Evolutionary conservation across 2,797 vertebrate species (phyloP).

Genomic region (Sus cebifrons): DNA sequence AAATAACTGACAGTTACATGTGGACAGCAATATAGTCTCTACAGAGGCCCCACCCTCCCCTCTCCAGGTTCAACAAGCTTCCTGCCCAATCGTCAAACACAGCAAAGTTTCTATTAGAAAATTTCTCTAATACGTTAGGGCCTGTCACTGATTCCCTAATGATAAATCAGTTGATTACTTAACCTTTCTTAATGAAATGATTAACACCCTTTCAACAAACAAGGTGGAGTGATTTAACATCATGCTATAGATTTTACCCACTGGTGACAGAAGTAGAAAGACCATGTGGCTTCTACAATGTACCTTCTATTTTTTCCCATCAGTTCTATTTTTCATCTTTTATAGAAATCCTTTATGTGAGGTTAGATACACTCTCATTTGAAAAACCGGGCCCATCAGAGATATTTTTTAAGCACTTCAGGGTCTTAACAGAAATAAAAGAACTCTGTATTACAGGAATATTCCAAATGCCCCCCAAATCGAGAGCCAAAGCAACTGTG

Average conservation of each 20-base stretch:
- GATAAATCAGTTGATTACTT: slow-evolving; percentile 88
- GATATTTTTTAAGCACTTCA: slow-evolving; percentile 9
- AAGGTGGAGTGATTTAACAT: slow-evolving; percentile 79
- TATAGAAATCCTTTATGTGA: slow-evolving; percentile 48
- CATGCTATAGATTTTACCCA: slow-evolving; percentile 75
- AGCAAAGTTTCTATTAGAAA: slow-evolving; percentile 24
- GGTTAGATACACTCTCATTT: neutral
- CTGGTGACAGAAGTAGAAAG: slow-evolving; percentile 64
- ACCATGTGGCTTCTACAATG: slow-evolving; percentile 1
- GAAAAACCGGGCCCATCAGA: slow-evolving; percentile 53
- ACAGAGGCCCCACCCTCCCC: neutral
- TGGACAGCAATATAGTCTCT: neutral
- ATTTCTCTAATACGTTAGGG: slow-evolving; percentile 63
- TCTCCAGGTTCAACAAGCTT: slow-evolving; percentile 39
- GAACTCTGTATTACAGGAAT: slow-evolving; percentile 18
- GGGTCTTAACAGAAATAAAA: slow-evolving; percentile 64
- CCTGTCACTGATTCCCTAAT: slow-evolving; percentile 79
- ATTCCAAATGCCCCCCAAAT: slow-evolving; percentile 50
- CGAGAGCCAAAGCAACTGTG: neutral
- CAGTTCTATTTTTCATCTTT: slow-evolving; percentile 79
- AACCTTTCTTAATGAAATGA: slow-evolving; percentile 88
- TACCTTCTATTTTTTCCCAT: slow-evolving; percentile 43
- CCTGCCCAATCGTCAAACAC: slow-evolving; percentile 60
- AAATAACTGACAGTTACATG: neutral
- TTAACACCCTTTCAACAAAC: slow-evolving; percentile 88